A percentile compares a stretch with the other conserved stretches of the same genome.
phyloP scores from a whole-genome alignment of 2,888 invertebrate species.

The Bombylius major region DNA sequence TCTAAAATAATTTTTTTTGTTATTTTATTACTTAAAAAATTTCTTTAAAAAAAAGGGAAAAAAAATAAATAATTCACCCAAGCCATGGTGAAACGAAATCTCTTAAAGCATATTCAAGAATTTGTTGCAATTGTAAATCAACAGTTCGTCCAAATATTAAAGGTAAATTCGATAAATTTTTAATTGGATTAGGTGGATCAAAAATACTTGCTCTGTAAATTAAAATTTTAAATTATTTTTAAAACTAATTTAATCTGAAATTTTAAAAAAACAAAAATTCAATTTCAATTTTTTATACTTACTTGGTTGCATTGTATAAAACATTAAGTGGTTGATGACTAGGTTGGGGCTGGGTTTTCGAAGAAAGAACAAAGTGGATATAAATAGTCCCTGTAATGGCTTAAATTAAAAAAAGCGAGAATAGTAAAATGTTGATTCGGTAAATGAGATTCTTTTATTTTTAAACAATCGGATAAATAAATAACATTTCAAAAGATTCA shows the following conservation, averaged over 20 bases:
- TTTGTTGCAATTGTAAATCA: slow-evolving; percentile 68
- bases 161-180: slow-evolving; percentile 48
- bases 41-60: neutral
- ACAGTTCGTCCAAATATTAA: slow-evolving; percentile 73
- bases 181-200: slow-evolving; percentile 33
- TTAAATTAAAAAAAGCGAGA: slow-evolving; percentile 12
- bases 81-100: slow-evolving; percentile 73
- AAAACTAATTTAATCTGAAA: too few species aligned
- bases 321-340: slow-evolving; percentile 29
- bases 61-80: slow-evolving; percentile 23
- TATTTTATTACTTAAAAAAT: neutral
- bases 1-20: slow-evolving; percentile 17
- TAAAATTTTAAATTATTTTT: neutral
- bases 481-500: too few species aligned
- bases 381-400: slow-evolving; percentile 34
- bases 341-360: slow-evolving; percentile 27
- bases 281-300: slow-evolving; percentile 14
- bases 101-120: slow-evolving; percentile 64
- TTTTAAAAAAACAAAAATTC: neutral
- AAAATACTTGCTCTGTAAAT: slow-evolving; percentile 29
- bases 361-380: slow-evolving; percentile 32
- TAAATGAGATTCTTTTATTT: too few species aligned
- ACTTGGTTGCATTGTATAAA: slow-evolving; percentile 36
- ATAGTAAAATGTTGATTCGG: too few species aligned
- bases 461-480: too few species aligned